Conservation (phyloP, 2,113 vertebrate genomes). For the Nipponia nippon region DNA sequence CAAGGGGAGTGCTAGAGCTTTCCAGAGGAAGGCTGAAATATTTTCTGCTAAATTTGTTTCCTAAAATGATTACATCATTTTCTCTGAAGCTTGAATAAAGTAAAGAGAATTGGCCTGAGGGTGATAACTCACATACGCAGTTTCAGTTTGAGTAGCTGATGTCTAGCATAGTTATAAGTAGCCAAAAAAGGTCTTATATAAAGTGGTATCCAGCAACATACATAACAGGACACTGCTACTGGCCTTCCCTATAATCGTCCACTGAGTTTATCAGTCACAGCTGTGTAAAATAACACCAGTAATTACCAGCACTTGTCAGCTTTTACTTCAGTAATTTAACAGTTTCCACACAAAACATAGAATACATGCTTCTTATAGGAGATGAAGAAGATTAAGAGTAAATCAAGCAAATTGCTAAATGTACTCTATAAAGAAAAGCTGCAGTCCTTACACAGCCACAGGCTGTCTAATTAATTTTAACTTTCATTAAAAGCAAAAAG, state of each 20-base stretch:
- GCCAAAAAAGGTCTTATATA: neutral
- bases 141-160: neutral
- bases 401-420: neutral
- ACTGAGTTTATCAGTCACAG: neutral
- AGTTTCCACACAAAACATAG: neutral
- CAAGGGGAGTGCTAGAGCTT: conserved; percentile 51
- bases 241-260: neutral
- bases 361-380: neutral
- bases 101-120: neutral
- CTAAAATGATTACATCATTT: neutral
- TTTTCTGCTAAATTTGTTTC: neutral
- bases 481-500: neutral
- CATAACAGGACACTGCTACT: neutral
- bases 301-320: neutral
- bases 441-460: neutral
- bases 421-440: neutral
- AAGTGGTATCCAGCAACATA: neutral
- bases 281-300: neutral
- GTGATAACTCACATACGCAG: neutral
- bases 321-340: neutral
- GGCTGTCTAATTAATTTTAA: neutral
- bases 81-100: neutral
- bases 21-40: neutral
- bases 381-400: neutral
- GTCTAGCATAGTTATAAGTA: neutral